Evolutionary conservation across 2,888 invertebrate genomes (phyloP), one percentile per base, ranked within the genome.

Genomic region (Chalcis sispes): DNA sequence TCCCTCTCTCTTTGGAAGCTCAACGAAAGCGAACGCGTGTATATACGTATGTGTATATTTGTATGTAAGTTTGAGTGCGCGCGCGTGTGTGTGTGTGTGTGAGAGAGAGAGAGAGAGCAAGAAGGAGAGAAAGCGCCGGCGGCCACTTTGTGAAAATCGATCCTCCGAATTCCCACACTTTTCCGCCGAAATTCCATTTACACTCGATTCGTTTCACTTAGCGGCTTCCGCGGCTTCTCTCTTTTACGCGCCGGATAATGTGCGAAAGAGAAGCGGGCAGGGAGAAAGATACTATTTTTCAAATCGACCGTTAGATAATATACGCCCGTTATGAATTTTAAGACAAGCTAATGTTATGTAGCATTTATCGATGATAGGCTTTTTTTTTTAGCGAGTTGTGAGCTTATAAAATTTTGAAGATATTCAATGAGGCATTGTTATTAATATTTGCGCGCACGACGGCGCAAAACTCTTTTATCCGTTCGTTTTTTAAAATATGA

Each of bases 1-100:
- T 82, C 82, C 84, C 84, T 84, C 83, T 81, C 80, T 79, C 42
- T 62, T 83, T 83, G 83, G 82, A 81, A 36, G 50, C 46, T 23
- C 29, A 56, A 56, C 65, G 23, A 20, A 18, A 20, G 54, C 10
- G 52, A 36, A 36, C 5, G 36, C 29, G 29, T n/a, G n/a, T n/a
- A n/a, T n/a, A n/a, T n/a, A n/a, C n/a, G n/a, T n/a, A n/a, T n/a
- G n/a, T n/a, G n/a, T n/a, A n/a, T n/a, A n/a, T n/a, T n/a, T n/a
- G n/a, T n/a, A n/a, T n/a, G n/a, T n/a, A n/a, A n/a, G n/a, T n/a
- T n/a, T n/a, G n/a, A n/a, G n/a, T n/a, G n/a, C n/a, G n/a, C n/a
- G n/a, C n/a, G n/a, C n/a, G n/a, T n/a, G n/a, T 10, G 15, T 54
- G 18, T 32, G 5, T 32, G 32, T 8, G 32, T 32, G 32, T n/a